Evolutionary conservation across 1,140 invertebrate species (phyloP).

Genomic region (Megalonaias nervosa): DNA sequence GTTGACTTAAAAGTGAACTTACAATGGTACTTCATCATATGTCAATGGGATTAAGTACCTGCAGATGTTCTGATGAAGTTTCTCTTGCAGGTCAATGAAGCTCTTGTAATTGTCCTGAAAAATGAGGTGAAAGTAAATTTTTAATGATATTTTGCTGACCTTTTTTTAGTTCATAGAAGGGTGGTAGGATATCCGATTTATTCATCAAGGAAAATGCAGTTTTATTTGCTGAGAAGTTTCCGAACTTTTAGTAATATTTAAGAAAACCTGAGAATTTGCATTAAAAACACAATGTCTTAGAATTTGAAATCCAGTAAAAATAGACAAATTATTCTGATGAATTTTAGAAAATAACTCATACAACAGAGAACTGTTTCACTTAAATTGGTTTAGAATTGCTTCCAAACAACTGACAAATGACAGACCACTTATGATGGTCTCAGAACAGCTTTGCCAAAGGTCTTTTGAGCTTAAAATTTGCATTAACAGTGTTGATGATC

Average conservation of each 20-base stretch:
- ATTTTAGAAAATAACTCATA: too few species aligned
- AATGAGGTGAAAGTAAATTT: conserved; percentile 15
- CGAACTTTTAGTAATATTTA: background rate
- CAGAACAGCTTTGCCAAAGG: background rate
- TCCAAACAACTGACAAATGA: background rate
- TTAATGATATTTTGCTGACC: background rate
- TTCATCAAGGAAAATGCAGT: background rate
- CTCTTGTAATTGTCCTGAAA: conserved; percentile 70
- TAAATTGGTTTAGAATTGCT: background rate
- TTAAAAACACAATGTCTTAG: background rate
- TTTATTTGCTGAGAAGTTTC: background rate
- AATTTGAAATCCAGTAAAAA: too few species aligned
- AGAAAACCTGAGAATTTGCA: background rate
- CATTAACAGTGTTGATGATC: background rate
- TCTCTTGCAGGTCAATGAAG: conserved; percentile 94
- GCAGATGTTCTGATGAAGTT: conserved; percentile 98
- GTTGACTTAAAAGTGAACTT: too few species aligned
- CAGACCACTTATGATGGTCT: background rate
- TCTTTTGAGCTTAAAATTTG: background rate
- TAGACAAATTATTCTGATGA: too few species aligned
- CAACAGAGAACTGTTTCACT: background rate
- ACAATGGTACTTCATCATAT: too few species aligned
- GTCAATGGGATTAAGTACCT: conserved; percentile 70
- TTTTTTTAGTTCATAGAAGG: background rate
- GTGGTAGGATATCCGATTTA: background rate